phyloP scores from a whole-genome alignment of 35 echinoderm and acorn worm species.

The Ophiothrix spiculata region DNA sequence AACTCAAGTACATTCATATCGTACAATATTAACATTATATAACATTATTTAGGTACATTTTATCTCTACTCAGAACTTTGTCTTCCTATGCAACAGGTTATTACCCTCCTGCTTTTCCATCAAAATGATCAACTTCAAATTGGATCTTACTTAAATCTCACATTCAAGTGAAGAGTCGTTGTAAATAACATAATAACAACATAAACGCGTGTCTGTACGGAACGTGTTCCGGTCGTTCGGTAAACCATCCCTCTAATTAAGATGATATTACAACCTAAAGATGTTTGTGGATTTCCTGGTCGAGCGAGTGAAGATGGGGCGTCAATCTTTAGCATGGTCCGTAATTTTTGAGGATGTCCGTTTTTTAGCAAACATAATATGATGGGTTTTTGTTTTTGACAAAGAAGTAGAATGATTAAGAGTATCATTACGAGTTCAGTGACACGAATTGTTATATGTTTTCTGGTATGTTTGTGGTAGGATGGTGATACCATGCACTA shows the following conservation, averaged over 20 bases:
- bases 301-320: too few species aligned
- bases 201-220: not conserved
- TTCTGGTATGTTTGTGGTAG: too few species aligned
- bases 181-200: not conserved
- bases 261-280: not conserved
- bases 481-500: too few species aligned
- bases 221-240: not conserved
- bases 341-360: not conserved
- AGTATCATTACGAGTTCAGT: too few species aligned
- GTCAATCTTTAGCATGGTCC: not conserved
- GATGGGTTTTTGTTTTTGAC: too few species aligned
- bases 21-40: not conserved
- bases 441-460: too few species aligned
- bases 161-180: too few species aligned
- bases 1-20: not conserved
- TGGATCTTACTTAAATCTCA: too few species aligned
- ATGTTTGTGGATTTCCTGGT: not conserved
- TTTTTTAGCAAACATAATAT: not conserved
- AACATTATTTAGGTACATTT: not conserved
- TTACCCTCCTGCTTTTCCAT: not conserved
- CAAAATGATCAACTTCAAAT: not conserved
- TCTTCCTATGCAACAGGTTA: not conserved
- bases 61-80: not conserved
- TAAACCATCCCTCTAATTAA: not conserved
- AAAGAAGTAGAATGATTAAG: too few species aligned